Evolutionary conservation across 2,797 vertebrate species (phyloP), one percentile per base, ranked within the genome.

Genomic region (Syngnathus acus): DNA sequence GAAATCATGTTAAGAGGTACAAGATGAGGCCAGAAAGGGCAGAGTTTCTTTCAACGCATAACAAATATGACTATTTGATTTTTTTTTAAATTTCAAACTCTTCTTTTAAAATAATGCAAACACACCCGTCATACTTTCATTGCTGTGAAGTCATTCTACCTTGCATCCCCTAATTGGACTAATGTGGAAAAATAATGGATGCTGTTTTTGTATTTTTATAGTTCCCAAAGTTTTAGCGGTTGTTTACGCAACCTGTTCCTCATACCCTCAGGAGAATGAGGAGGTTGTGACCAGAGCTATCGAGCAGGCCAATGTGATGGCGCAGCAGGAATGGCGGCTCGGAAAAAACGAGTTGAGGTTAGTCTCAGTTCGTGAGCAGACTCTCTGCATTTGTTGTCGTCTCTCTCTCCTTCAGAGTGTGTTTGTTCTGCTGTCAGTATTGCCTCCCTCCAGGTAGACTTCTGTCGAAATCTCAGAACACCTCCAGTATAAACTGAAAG

Each of bases 221-320:
- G 95, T 97, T 85, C 76, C 84, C 6, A 88, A 90, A 86, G 92
- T 90, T 68, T 80, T 88, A 84, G 86, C 89, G 9, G 80, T 98
- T 81, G 91, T 97, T 51, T 96, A 97, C 76, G 90, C 92, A 54
- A 98, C 94, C 14, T 95, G 92, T 67, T 98, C 94, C 0, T 58
- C 92, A 65, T 91, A 92, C 78, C 74, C 87, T 64, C 92, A 95
- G 82, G 95, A 98, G 90, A 98, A 97, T 17, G 93, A 93, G 78
- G 80, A 73, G n/a, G 85, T 95, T 54, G 85, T 96, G 75, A 86
- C 79, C 62, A 88, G 89, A 75, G 93, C 91, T 21, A 82, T 95
- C 79, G 83, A 90, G 60, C 82, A 74, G 76, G 67, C 68, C 64
- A 68, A 64, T 7, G 59, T 68, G 43, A 2, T 6, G 13, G 64